A percentile compares a stretch with the other conserved stretches of the same genome.
Evolutionary conservation across 2,113 vertebrate species (phyloP).

Genomic region (Copsychus sechellarum): DNA sequence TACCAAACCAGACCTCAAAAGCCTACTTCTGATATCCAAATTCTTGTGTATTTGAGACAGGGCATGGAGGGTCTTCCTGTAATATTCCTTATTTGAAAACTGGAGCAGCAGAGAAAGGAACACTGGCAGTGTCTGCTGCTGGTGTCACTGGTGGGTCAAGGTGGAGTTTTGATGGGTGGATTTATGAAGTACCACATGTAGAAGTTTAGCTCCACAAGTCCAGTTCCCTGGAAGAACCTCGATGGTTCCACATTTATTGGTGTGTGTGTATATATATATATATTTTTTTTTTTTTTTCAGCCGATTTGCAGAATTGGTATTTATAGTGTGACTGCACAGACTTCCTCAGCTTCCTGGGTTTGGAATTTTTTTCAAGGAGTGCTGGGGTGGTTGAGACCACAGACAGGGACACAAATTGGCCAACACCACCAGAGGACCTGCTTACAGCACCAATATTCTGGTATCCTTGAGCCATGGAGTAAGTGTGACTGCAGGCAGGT

Average conservation of each 20-base stretch:
- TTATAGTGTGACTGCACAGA: background rate
- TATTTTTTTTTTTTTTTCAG: background rate
- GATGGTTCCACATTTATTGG: fast-evolving
- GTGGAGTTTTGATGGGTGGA: background rate
- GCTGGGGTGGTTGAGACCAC: background rate
- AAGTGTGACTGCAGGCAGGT: background rate
- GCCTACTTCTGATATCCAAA: fast-evolving
- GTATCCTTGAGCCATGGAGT: background rate
- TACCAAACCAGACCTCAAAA: background rate
- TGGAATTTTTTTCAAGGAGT: background rate
- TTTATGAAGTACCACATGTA: fast-evolving
- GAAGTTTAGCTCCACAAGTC: background rate
- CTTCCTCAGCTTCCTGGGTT: background rate
- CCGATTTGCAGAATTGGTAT: background rate
- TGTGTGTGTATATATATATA: no score
- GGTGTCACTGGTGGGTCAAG: background rate
- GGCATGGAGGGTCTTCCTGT: fast-evolving
- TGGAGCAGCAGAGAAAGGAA: background rate
- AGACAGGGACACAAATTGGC: background rate
- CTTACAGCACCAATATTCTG: background rate
- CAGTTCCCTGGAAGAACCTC: background rate
- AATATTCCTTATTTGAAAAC: background rate
- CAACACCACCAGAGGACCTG: background rate
- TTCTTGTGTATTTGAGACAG: background rate
- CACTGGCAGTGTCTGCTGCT: background rate